Base-by-base conservation (phyloP, 2,888 invertebrate species). In the Gnatocerus cornutus region DNA sequence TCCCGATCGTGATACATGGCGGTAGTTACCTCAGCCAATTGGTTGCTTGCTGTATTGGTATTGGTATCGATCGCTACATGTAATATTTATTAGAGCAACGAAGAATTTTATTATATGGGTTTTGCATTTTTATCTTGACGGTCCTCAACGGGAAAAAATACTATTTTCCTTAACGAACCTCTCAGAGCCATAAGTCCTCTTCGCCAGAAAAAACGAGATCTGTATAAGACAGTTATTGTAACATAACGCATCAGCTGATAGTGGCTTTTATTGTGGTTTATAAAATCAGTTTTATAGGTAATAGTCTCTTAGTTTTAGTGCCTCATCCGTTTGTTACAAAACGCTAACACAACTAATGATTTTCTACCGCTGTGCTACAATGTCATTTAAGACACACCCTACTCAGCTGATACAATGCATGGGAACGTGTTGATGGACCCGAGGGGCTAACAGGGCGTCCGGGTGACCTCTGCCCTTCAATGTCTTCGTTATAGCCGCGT, bases 1-100 rank as follows among this genome's bases (percentile, higher is more conserved):
- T 81, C 79, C 80, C 73, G 76, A 69, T 75, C 75, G 81, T 83
- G 82, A 82, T 82, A 78, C 82, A 82, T 81, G 80, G 81, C 80
- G 75, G 81, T 82, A 82, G 82, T 82, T 82, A 82, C 76, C 72
- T 77, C 74, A 73, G 77, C 79, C 82, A 82, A 83, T 83, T 82
- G 82, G 80, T 79, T 71, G 70, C 71, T 73, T 71, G 75, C 74
- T 73, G 74, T 75, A 72, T 75, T 75, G 73, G 68, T 74, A 74
- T 74, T 71, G 75, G 68, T 74, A 75, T 74, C 73, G 73, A 79
- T 76, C 73, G 76, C 73, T 71, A 71, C 79, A 78, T 77, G 78
- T 75, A 79, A 78, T 80, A 80, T 81, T 80, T 81, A 81, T 81
- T 79, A 78, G 79, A 75, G 73, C 77, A 73, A 73, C 73, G 50